Percentiles rank a stretch among this genome's conserved stretches.
phyloP scores from a whole-genome alignment of 1,140 invertebrate species.

The Drosophila tropicalis region DNA sequence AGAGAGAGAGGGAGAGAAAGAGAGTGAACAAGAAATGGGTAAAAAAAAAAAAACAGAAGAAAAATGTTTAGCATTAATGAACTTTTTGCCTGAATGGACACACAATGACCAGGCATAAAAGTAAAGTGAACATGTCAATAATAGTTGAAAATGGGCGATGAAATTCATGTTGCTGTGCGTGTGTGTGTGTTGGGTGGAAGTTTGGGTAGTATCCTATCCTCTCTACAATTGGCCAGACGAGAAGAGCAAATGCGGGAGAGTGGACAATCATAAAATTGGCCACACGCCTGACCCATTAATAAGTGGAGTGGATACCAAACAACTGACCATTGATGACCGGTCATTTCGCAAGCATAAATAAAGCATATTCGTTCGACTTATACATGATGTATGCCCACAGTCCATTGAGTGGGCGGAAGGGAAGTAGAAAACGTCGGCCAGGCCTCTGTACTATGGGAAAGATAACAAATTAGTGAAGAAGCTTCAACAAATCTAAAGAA shows the following conservation, averaged over 20 bases:
- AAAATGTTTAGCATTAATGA: slow-evolving; percentile 12
- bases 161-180: slow-evolving; percentile 2
- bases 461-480: too few species aligned
- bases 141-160: slow-evolving; percentile 20
- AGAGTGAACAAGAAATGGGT: not conserved
- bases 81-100: slow-evolving; percentile 9
- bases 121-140: slow-evolving; percentile 24
- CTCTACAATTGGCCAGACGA: too few species aligned
- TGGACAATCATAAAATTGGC: slow-evolving; percentile 6
- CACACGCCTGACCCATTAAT: slow-evolving; percentile 20
- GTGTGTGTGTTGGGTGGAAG: not conserved
- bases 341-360: slow-evolving; percentile 19
- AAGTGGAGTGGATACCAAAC: slow-evolving; percentile 10
- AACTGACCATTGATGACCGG: slow-evolving; percentile 11
- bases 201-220: too few species aligned
- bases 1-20: not conserved
- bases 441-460: not conserved
- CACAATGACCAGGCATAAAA: slow-evolving; percentile 19
- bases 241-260: not conserved
- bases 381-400: not conserved
- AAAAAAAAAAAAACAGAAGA: not conserved
- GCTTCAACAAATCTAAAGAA: too few species aligned
- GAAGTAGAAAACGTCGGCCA: too few species aligned
- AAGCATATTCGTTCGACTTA: slow-evolving; percentile 3
- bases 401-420: not conserved